Percentiles rank a stretch among this genome's conserved stretches.
Conservation (phyloP, 1,140 invertebrate species). For the Pantala flavescens region DNA sequence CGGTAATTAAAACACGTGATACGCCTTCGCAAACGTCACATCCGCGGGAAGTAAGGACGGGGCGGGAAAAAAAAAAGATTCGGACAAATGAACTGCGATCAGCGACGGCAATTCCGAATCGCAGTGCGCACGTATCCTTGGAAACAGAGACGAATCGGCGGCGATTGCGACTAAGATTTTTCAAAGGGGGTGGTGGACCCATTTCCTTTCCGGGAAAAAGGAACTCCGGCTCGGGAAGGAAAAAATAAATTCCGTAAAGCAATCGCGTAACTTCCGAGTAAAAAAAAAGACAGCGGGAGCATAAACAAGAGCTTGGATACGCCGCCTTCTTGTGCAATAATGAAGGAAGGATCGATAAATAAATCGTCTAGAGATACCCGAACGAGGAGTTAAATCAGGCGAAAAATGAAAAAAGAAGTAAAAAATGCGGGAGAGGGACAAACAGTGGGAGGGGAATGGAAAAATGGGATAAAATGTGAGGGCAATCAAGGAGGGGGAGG, state of each 20-base stretch:
- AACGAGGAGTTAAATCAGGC: conserved; percentile 8
- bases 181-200: too few species aligned
- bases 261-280: neutral
- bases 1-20: too few species aligned
- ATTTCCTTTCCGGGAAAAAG: neutral
- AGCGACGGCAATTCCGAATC: too few species aligned
- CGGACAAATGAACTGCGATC: too few species aligned
- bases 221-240: neutral
- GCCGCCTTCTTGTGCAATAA: neutral
- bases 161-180: too few species aligned
- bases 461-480: neutral
- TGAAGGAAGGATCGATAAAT: neutral
- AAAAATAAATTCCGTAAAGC: neutral
- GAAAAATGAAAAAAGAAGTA: neutral
- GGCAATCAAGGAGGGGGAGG: neutral
- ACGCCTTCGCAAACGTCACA: too few species aligned
- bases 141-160: too few species aligned
- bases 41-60: neutral
- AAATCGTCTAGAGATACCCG: neutral
- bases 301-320: neutral
- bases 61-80: neutral
- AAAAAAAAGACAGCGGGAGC: neutral
- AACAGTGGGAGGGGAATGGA: neutral
- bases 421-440: neutral
- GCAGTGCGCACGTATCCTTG: too few species aligned